Evolutionary conservation across 2,888 invertebrate genomes (phyloP), one percentile per base, ranked within the genome.

Genomic region (Limnephilus lunatus): DNA sequence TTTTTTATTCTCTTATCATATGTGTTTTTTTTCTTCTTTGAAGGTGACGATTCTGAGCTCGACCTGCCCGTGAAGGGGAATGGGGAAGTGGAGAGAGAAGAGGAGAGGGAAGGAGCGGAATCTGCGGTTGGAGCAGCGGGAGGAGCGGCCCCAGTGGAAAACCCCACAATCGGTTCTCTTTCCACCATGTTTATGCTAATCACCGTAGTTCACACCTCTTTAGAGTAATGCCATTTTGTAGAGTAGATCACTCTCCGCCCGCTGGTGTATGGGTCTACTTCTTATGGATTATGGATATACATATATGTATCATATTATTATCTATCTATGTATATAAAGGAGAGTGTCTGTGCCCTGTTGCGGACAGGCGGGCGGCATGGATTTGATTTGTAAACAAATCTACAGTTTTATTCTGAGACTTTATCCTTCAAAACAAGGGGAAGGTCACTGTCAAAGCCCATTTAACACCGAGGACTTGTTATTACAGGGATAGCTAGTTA

Each of bases 151-250:
- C 88, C 88, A 0, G 80, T 88, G 32, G 88, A 88, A 88, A 68
- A 53, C 25, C 88, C 88, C 5, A 88, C 15, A 31, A 88, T 88
- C 68, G 88, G 88, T 88, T 80, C 88, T 80, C 88, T 88, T 35
- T 7, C 68, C 86, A 88, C 32, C 88, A 88, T 88, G 88, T 88
- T 88, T 44, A 86, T 48, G n/a, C 86, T 86, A 44, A 44, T 44
- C 86, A 86, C 86, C 86, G 44, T 30, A 44, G 44, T 35, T 32
- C 32, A 86, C 44, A 48, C 31, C n/a, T 39, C 32, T 25, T 15
- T 86, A 44, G 48, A 86, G 86, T 86, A 86, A 86, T 86, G 86
- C 35, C 85, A 85, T n/a, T 85, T 83, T 85, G 85, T 85, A 68
- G 68, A 68, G 68, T 25, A 68, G 68, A 68, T 68, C 68, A 68